phyloP scores from a whole-genome alignment of 1,140 invertebrate genomes.

The Oryzaephilus surinamensis region DNA sequence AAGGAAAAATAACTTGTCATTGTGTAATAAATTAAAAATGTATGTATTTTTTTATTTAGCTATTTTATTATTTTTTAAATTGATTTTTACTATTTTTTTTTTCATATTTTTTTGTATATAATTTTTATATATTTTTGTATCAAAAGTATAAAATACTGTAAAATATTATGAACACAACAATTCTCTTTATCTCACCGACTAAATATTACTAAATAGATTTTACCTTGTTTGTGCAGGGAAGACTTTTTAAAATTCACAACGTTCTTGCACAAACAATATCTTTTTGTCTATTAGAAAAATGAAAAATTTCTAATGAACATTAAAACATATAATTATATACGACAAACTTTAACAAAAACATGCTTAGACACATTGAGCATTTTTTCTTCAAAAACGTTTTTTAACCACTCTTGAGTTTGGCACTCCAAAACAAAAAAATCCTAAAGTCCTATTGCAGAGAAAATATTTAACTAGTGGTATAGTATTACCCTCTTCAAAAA shows the following conservation, averaged over 20 bases:
- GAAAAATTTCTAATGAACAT: slow-evolving; percentile 8
- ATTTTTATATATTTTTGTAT: slow-evolving; percentile 33
- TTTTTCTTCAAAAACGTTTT: too few relatives aligned
- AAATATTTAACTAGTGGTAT: too few relatives aligned
- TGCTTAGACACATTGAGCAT: too few relatives aligned
- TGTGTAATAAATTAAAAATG: not conserved
- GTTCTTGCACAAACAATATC: too few relatives aligned
- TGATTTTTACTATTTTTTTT: slow-evolving; percentile 21
- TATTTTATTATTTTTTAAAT: slow-evolving; percentile 17
- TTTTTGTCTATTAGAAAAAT: slow-evolving; percentile 2
- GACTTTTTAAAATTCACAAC: too few relatives aligned
- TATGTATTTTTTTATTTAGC: not conserved
- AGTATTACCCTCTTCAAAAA: too few relatives aligned
- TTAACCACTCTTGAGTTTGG: too few relatives aligned
- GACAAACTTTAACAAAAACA: too few relatives aligned
- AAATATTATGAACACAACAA: slow-evolving; percentile 38
- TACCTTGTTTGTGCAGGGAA: too few relatives aligned
- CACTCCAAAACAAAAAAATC: too few relatives aligned
- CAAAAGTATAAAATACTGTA: slow-evolving; percentile 39
- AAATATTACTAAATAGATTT: too few relatives aligned
- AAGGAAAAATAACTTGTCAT: not conserved
- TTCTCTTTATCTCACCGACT: slow-evolving; percentile 36
- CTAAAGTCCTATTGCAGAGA: too few relatives aligned
- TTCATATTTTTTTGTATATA: slow-evolving; percentile 21
- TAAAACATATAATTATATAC: slow-evolving; percentile 5